These are phyloP conservation scores for Theropithecus gelada DNA, from an alignment of 2,113 vertebrate genomes.

Conservation along the genomic window DNA sequence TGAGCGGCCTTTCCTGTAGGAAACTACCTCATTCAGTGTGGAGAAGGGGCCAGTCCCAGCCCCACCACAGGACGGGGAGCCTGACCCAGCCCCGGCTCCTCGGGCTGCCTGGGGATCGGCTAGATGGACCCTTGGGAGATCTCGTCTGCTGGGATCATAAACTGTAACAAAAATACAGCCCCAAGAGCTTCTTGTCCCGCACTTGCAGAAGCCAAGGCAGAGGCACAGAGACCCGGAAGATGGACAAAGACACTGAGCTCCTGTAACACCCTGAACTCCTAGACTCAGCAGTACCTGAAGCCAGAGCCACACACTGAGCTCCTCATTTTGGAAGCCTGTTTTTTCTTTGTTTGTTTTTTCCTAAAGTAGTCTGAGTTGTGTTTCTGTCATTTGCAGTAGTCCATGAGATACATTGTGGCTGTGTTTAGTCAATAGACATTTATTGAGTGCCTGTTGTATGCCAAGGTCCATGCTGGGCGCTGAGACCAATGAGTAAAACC, in stretches of 20 bases:
- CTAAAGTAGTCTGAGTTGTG: not conserved
- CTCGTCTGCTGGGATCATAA: not conserved
- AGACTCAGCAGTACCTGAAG: not conserved
- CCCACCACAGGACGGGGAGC: too few relatives aligned
- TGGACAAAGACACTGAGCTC: not conserved
- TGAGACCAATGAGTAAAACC: not conserved
- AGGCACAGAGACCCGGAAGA: not conserved
- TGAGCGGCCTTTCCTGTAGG: not conserved
- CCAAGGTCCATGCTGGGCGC: not conserved
- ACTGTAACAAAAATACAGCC: not conserved
- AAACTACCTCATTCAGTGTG: not conserved
- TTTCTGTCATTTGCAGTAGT: not conserved
- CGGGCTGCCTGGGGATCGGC: not conserved
- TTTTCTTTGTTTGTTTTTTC: not conserved
- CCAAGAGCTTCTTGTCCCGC: not conserved
- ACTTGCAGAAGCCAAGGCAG: not conserved
- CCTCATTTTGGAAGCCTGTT: not conserved
- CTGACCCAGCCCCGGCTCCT: not conserved
- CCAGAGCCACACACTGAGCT: accelerated
- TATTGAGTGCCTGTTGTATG: not conserved
- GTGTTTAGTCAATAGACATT: not conserved
- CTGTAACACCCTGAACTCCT: not conserved
- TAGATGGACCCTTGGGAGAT: accelerated
- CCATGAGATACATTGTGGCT: not conserved
- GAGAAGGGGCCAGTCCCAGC: too few relatives aligned